Evolutionary conservation across 2,797 vertebrate species (phyloP), one percentile per base, ranked within the genome.

Genomic region (Agapornis canus): DNA sequence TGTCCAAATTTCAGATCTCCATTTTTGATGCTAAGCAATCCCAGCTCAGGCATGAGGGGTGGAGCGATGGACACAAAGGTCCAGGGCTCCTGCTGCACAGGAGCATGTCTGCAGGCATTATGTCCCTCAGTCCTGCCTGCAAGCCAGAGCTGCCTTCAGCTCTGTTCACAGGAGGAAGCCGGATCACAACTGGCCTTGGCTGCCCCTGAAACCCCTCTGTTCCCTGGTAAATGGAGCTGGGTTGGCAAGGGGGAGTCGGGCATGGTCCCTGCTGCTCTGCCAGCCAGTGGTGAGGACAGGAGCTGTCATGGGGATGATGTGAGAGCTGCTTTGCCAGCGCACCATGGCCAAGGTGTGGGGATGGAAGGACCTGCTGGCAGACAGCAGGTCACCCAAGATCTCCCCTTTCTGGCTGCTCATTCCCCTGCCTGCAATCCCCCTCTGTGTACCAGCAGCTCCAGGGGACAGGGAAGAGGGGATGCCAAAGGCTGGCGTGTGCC

Each of bases 401-500:
- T 57, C 42, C 13, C 11, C 20, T 16, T 91, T 81, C 48, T 65
- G 60, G 11, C 37, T 76, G 47, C 61, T 86, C 9, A 11, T 29
- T 73, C 15, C 22, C n/a, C 20, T 63, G 29, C 61, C 51, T 69
- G 19, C 76, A 73, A 57, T 25, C 31, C 13, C 5, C 14, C 0
- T 57, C n/a, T 2, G 1, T 26, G n/a, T 31, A 26, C 4, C 2
- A 49, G 57, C 1, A 8, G 31, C n/a, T 5, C 3, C 4, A 2
- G 29, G 14, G 27, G 22, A 39, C 15, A 21, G 35, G 42, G 45
- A 82, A 18, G 19, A 80, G 6, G 23, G 23, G 31, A 3, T 84
- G 56, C 47, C 75, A 56, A 54, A 63, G 43, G 47, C 21, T 86
- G 80, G 63, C 13, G 5, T 70, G 51, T 80, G 48, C 65, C 5